phyloP scores from a whole-genome alignment of 2,888 invertebrate genomes.

The Lasioglossum figueresi region DNA sequence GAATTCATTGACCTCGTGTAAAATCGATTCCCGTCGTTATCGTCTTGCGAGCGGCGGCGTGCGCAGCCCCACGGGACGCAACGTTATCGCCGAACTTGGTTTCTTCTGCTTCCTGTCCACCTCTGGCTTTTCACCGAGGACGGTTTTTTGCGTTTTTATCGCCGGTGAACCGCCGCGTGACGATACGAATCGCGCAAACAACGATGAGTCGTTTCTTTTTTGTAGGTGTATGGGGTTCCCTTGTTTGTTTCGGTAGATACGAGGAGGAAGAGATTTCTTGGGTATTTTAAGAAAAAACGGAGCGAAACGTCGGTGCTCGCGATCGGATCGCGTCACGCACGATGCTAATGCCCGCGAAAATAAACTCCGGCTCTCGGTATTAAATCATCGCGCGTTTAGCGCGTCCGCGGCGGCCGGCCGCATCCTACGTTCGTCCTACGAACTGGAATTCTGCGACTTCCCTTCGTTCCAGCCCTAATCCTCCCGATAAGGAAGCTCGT shows the following conservation, averaged over 20 bases:
- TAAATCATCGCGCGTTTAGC: constrained; percentile 50
- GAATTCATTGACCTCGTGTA: constrained; percentile 69
- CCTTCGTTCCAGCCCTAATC: constrained; percentile 61
- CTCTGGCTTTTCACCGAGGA: not conserved
- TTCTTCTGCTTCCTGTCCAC: not conserved
- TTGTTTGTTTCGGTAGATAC: not conserved
- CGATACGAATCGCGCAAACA: not conserved
- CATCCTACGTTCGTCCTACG: constrained; percentile 64
- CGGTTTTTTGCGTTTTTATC: constrained; percentile 1
- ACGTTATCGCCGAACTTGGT: constrained; percentile 39
- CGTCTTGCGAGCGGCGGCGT: constrained; percentile 29
- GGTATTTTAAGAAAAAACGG: not conserved
- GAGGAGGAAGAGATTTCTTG: not conserved
- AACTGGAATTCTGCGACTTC: constrained; percentile 63
- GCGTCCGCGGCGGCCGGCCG: constrained; percentile 9
- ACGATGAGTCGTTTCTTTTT: not conserved
- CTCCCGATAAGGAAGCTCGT: constrained; percentile 66
- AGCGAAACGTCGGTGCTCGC: not conserved
- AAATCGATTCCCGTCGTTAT: constrained; percentile 67
- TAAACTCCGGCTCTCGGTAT: constrained; percentile 25
- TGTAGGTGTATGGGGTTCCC: not conserved
- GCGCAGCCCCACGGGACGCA: constrained; percentile 23
- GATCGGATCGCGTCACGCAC: constrained; percentile 9
- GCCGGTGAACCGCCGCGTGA: not conserved
- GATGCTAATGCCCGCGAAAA: constrained; percentile 30